These are phyloP conservation scores for Sesamia nonagrioides DNA, from an alignment of 1,140 invertebrate genomes.

Conservation along the genomic window DNA sequence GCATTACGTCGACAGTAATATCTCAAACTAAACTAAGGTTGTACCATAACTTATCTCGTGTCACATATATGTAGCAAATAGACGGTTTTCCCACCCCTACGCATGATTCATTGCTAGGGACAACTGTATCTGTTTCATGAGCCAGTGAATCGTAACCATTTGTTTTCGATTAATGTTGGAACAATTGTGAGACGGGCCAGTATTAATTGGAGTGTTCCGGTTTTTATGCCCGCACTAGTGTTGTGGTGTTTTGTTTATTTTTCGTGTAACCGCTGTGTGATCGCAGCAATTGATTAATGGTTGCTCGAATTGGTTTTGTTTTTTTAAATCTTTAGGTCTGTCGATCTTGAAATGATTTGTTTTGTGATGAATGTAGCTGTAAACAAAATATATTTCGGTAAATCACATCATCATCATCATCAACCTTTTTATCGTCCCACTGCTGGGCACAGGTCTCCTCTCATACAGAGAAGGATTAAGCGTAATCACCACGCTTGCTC, in stretches of 20 bases:
- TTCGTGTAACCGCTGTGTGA: constrained; percentile 25
- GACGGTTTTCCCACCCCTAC: constrained; percentile 44
- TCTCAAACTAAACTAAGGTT: constrained; percentile 30
- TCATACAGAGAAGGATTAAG: too few species aligned
- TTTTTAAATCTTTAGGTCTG: background rate
- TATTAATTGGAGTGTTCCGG: constrained; percentile 63
- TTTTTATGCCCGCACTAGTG: constrained; percentile 48
- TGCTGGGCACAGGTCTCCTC: too few species aligned
- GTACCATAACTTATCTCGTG: constrained; percentile 36
- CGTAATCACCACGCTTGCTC: too few species aligned
- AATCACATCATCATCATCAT: too few species aligned
- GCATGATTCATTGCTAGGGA: constrained; percentile 41
- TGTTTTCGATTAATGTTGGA: constrained; percentile 52
- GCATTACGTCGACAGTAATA: background rate
- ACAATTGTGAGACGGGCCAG: constrained; percentile 48
- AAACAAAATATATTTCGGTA: background rate
- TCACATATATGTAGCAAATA: constrained; percentile 44
- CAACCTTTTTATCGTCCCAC: too few species aligned
- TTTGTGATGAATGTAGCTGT: background rate
- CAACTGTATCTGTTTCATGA: constrained; percentile 52
- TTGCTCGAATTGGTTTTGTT: background rate
- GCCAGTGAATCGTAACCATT: constrained; percentile 51
- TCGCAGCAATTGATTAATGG: background rate
- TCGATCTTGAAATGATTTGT: background rate
- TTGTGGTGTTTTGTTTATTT: constrained; percentile 27